phyloP scores from a whole-genome alignment of 2,797 vertebrate species.

The Mycteria americana region DNA sequence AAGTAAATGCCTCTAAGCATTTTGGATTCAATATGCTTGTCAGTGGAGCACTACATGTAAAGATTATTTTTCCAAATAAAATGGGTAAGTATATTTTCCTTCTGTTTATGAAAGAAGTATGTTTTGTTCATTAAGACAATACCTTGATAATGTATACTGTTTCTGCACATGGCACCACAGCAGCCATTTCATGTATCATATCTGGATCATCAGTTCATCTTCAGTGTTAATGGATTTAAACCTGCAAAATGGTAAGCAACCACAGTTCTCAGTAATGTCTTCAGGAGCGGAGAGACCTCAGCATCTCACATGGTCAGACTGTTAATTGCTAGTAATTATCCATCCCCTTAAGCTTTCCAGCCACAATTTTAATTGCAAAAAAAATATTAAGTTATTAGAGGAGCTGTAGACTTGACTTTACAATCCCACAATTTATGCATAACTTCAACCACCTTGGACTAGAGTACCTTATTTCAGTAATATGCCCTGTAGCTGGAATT shows the following conservation, averaged over 20 bases:
- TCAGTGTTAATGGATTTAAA: not conserved
- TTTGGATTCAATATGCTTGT: not conserved
- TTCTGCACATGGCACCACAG: not conserved
- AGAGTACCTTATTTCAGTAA: not conserved
- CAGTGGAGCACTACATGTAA: not conserved
- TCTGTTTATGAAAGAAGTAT: not conserved
- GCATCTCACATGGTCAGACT: not conserved
- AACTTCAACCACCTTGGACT: not conserved
- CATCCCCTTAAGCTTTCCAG: constrained; percentile 5
- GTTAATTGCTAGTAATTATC: constrained; percentile 39
- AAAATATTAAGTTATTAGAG: constrained; percentile 17
- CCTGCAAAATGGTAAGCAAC: not conserved
- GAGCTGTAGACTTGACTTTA: not conserved
- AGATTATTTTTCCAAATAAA: not conserved
- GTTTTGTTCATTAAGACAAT: not conserved
- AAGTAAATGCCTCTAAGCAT: not conserved
- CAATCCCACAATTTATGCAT: not conserved
- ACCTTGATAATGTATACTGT: not conserved
- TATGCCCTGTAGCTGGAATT: not conserved
- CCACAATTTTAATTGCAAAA: constrained; percentile 29
- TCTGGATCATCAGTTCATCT: not conserved
- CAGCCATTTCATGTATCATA: not conserved
- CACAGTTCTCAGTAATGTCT: not conserved
- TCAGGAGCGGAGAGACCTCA: not conserved
- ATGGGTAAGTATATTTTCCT: not conserved